A percentile compares a stretch with the other conserved stretches of the same genome.
These are phyloP conservation scores for Synanceia verrucosa DNA, from an alignment of 2,797 vertebrate species.

Conservation along the genomic window DNA sequence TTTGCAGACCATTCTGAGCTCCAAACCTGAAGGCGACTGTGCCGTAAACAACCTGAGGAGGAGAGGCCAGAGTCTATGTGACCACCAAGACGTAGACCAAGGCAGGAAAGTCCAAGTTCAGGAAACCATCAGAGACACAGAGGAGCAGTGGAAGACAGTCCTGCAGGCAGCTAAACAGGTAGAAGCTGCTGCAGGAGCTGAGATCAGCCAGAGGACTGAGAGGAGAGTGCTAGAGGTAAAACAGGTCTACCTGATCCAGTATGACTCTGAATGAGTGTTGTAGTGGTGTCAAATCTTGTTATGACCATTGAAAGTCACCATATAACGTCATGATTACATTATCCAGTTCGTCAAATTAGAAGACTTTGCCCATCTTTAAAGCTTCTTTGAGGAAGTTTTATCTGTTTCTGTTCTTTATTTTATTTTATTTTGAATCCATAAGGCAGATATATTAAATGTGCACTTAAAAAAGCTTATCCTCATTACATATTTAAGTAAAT, in stretches of 20 bases:
- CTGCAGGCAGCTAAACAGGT: slow-evolving; percentile 39
- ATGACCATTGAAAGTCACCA: too few relatives aligned
- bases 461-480: too few relatives aligned
- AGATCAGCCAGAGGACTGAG: slow-evolving; percentile 60
- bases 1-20: slow-evolving; percentile 80
- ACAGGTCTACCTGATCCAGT: background rate
- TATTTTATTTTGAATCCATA: too few relatives aligned
- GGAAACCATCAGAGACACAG: slow-evolving; percentile 60
- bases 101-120: slow-evolving; percentile 57
- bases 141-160: slow-evolving; percentile 75
- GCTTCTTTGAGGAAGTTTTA: too few relatives aligned
- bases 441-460: too few relatives aligned
- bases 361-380: too few relatives aligned
- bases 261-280: background rate
- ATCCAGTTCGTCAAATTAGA: too few relatives aligned
- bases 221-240: slow-evolving; percentile 56
- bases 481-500: too few relatives aligned
- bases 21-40: slow-evolving; percentile 79
- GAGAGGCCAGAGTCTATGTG: slow-evolving; percentile 68
- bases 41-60: slow-evolving; percentile 80
- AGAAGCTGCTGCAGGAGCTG: slow-evolving; percentile 32
- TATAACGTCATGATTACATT: background rate
- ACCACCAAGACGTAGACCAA: slow-evolving; percentile 59
- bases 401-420: too few relatives aligned
- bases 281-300: background rate